These are phyloP conservation scores for Cyclargus thomasi DNA, from an alignment of 1,140 invertebrate genomes.

Conservation along the genomic window DNA sequence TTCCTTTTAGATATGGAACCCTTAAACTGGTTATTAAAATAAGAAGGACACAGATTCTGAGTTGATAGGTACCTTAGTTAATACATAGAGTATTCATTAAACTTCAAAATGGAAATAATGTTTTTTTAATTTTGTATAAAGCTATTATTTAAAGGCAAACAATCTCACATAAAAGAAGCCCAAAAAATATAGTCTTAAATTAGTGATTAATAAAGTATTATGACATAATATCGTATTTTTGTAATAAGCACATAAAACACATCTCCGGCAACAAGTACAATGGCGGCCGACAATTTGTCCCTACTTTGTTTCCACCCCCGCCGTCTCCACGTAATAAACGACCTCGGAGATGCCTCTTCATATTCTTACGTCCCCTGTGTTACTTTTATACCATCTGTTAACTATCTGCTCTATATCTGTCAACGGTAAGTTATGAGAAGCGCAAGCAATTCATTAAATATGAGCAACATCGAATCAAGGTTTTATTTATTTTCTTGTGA, in stretches of 20 bases:
- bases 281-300: constrained; percentile 46
- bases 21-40: too few relatives aligned
- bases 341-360: constrained; percentile 33
- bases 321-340: constrained; percentile 38
- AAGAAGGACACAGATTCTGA: too few relatives aligned
- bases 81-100: too few relatives aligned
- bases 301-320: constrained; percentile 55
- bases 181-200: not conserved
- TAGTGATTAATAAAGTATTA: not conserved
- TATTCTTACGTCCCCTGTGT: constrained; percentile 37
- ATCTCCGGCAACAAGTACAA: constrained; percentile 43
- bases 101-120: too few relatives aligned
- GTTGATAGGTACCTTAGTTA: too few relatives aligned
- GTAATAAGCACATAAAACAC: not conserved
- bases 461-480: too few relatives aligned
- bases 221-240: not conserved
- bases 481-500: too few relatives aligned
- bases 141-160: too few relatives aligned
- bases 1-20: too few relatives aligned
- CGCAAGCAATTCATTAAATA: too few relatives aligned
- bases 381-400: not conserved
- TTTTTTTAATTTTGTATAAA: too few relatives aligned
- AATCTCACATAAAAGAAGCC: too few relatives aligned
- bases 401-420: constrained; percentile 1
- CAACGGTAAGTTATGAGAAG: not conserved